A percentile compares a stretch with the other conserved stretches of the same genome.
These are phyloP conservation scores for Caenorhabditis sp. DNA, from an alignment of 2,888 invertebrate species.

Conservation along the genomic window DNA sequence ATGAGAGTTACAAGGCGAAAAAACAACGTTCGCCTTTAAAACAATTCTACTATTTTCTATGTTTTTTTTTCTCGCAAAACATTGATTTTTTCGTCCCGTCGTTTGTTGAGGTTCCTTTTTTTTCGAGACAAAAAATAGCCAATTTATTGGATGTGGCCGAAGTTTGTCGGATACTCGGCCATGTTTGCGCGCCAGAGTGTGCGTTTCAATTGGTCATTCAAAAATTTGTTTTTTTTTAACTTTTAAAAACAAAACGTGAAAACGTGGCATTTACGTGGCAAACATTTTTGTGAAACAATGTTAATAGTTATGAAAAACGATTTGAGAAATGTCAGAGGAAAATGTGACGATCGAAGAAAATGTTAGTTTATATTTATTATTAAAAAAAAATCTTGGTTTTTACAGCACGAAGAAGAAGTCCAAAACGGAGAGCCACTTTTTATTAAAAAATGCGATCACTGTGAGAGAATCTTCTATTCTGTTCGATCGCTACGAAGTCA, in stretches of 20 bases:
- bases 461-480: slow-evolving; percentile 9
- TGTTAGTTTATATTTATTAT: not conserved
- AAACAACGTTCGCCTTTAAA: not conserved
- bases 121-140: too few relatives aligned
- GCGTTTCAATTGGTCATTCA: not conserved
- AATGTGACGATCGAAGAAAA: not conserved
- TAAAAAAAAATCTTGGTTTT: not conserved
- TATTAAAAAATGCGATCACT: slow-evolving; percentile 6
- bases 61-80: not conserved
- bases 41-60: not conserved
- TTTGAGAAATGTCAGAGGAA: not conserved
- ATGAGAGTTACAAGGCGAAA: not conserved
- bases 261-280: not conserved
- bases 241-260: too few relatives aligned
- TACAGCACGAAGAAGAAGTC: not conserved
- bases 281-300: not conserved
- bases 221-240: not conserved
- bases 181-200: not conserved
- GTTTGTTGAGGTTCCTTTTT: not conserved
- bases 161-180: not conserved
- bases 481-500: slow-evolving; percentile 22
- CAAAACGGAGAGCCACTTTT: not conserved
- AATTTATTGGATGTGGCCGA: not conserved
- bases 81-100: not conserved
- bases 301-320: not conserved